A percentile compares a stretch with the other conserved stretches of the same genome.
Evolutionary conservation across 2,113 vertebrate genomes (phyloP).

Genomic region (Sturnus vulgaris): DNA sequence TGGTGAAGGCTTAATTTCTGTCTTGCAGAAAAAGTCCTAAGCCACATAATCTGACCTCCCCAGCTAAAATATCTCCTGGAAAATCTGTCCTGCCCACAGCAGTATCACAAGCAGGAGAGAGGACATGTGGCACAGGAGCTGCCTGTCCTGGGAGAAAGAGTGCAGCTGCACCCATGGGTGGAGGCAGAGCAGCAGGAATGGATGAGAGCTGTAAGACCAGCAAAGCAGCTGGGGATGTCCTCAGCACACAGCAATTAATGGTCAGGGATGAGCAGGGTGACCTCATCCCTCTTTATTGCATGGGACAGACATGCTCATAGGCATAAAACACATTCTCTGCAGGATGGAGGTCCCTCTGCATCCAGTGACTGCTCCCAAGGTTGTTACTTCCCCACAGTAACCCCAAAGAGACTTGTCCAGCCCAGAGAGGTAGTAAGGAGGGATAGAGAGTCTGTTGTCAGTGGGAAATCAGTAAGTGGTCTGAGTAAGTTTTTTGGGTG

Average conservation of each 20-base stretch:
- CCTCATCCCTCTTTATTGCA: background rate
- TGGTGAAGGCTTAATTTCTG: background rate
- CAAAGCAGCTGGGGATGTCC: background rate
- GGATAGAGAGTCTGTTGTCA: background rate
- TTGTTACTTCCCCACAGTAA: background rate
- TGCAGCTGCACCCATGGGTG: background rate
- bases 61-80: background rate
- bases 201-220: background rate
- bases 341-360: background rate
- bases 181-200: background rate
- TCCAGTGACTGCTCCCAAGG: background rate
- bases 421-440: background rate
- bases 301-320: background rate
- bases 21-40: background rate
- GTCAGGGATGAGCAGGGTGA: fast-evolving
- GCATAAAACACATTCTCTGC: background rate
- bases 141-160: fast-evolving
- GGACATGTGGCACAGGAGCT: background rate
- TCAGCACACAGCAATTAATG: background rate
- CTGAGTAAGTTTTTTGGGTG: background rate
- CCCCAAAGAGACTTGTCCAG: background rate
- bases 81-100: background rate
- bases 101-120: background rate
- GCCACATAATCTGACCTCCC: background rate
- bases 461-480: background rate